These are phyloP conservation scores for Pelodytes ibericus DNA, from an alignment of 2,797 vertebrate genomes.

Conservation along the genomic window DNA sequence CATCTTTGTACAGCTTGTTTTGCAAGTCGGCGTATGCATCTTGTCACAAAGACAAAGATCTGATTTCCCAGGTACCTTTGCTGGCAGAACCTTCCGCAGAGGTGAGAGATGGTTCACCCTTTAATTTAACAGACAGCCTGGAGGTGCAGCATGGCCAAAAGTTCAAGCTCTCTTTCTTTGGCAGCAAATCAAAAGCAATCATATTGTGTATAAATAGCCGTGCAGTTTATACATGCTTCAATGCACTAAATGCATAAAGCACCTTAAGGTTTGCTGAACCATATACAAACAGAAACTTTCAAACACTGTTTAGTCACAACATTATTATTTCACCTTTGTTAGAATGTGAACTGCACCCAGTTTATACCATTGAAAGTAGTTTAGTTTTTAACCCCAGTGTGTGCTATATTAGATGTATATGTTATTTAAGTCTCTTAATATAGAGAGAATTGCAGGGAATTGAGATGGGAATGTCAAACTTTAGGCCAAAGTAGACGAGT, in stretches of 20 bases:
- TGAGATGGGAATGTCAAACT: no score
- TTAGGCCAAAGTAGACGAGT: no score
- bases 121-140: conserved; percentile 35
- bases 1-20: conserved; percentile 56
- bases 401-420: no score
- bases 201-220: conserved; percentile 33
- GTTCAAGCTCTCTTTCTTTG: conserved; percentile 39
- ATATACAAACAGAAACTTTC: conserved; percentile 15
- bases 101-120: conserved; percentile 26
- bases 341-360: no score
- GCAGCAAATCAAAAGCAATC: conserved; percentile 49
- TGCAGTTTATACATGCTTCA: conserved; percentile 24
- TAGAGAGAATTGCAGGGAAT: no score
- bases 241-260: conserved; percentile 9
- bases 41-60: conserved; percentile 31
- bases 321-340: conserved; percentile 13
- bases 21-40: conserved; percentile 36
- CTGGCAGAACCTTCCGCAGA: conserved; percentile 11
- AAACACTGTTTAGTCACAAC: conserved; percentile 15
- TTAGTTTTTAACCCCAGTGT: no score
- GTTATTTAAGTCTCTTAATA: no score
- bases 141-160: conserved; percentile 33
- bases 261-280: conserved; percentile 34
- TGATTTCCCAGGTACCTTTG: conserved; percentile 29
- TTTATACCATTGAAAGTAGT: no score